Evolutionary conservation across 2,797 vertebrate species (phyloP), one percentile per base, ranked within the genome.

Genomic region (Hylomyscus alleni): DNA sequence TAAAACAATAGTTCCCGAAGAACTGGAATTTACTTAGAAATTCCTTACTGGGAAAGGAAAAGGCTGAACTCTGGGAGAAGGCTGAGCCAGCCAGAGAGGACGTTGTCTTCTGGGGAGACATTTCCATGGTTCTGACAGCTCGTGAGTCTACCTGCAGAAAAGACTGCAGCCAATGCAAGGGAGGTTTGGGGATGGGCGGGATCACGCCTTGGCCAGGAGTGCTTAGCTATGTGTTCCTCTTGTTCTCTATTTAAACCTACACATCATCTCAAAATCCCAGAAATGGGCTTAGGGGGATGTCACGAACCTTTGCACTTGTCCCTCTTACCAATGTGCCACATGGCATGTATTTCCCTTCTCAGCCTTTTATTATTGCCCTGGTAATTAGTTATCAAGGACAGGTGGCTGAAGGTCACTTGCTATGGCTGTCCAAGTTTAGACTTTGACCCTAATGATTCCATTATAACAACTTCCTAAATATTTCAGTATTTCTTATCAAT

Each of bases 401-500:
- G 69, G 72, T 2, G 29, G 12, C 40, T 47, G 29, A 77, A 56
- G 22, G 26, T 11, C 2, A 40, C 19, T n/a, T 50, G 29, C 56
- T 47, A 4, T 58, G 40, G 19, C 54, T 65, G 15, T 65, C 24
- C 6, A 3, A 47, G 26, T 62, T 62, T 34, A 34, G 58, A 44
- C 37, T 44, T 44, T 31, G 40, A 29, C 8, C 40, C 60, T 77
- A 50, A 50, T 2, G 9, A 24, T 31, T 31, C n/a, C 15, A 14
- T 47, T 50, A 15, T 24, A 62, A n/a, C 6, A n/a, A 44, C 20
- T 92, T 94, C 52, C 67, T 93, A 88, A 92, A 37, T 73, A 60
- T 67, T 92, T 67, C 92, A 81, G 37, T 88, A 73, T 90, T 93
- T 96, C 69, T 77, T 62, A n/a, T 56, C 58, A 58, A 22, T 44